phyloP scores from a whole-genome alignment of 2,888 invertebrate genomes.

The Drosophila rellima region DNA sequence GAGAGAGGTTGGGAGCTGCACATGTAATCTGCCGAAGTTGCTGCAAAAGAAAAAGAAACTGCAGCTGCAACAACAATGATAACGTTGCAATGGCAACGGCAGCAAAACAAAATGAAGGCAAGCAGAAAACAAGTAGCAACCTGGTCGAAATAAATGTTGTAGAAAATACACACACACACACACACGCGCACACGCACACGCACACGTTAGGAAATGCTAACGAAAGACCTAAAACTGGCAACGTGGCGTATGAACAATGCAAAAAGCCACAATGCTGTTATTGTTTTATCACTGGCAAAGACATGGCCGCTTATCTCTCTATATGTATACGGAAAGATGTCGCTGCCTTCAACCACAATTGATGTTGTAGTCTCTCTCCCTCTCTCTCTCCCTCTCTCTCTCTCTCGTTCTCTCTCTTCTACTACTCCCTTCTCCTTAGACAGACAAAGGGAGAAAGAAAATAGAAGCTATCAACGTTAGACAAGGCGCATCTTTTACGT shows the following conservation, averaged over 20 bases:
- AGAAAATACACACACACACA: conserved; percentile 41
- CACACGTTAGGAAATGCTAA: conserved; percentile 55
- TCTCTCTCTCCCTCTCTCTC: conserved; percentile 1
- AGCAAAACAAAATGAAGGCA: conserved; percentile 51
- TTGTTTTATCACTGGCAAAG: conserved; percentile 61
- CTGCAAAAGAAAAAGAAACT: conserved; percentile 31
- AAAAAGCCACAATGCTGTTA: conserved; percentile 67
- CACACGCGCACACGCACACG: conserved; percentile 9
- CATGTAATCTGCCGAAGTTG: conserved; percentile 55
- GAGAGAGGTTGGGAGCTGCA: conserved; percentile 15
- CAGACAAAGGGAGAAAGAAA: conserved; percentile 4
- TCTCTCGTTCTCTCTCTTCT: conserved; percentile 1
- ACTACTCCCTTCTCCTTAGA: neutral
- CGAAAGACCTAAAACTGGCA: conserved; percentile 58
- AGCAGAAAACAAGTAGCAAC: conserved; percentile 53
- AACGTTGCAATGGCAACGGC: conserved; percentile 40
- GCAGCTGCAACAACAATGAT: conserved; percentile 74
- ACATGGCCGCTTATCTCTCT: conserved; percentile 68
- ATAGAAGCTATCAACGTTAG: conserved; percentile 31
- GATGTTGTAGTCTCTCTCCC: conserved; percentile 10
- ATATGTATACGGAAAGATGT: conserved; percentile 57
- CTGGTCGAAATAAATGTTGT: conserved; percentile 62
- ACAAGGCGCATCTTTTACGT: conserved; percentile 45
- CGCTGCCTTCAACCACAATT: conserved; percentile 41
- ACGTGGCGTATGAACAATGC: conserved; percentile 76